Percentiles rank a stretch among this genome's conserved stretches.
These are phyloP conservation scores for Melanerpes formicivorus DNA, from an alignment of 2,113 vertebrate genomes.

Conservation along the genomic window DNA sequence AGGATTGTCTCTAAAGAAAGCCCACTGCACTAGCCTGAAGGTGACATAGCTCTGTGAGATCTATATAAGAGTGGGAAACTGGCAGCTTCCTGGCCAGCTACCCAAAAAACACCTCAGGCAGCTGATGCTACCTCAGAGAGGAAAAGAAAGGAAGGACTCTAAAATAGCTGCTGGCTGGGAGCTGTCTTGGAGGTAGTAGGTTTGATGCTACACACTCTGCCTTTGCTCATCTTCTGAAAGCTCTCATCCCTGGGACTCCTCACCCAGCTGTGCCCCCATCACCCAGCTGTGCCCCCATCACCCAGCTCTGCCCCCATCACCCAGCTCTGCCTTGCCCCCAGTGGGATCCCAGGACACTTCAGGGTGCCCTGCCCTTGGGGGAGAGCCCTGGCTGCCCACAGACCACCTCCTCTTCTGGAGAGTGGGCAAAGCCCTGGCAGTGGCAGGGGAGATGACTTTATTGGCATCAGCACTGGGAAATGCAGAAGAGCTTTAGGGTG, in stretches of 20 bases:
- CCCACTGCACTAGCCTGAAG: background rate
- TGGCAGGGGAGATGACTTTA: background rate
- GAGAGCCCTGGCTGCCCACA: background rate
- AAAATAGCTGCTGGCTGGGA: background rate
- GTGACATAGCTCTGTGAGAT: background rate
- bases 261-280: background rate
- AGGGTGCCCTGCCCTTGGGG: background rate
- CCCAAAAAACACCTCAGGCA: background rate
- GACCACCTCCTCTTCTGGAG: rapidly evolving
- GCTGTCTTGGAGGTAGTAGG: no score
- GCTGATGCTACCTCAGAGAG: background rate
- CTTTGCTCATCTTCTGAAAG: background rate
- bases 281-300: rapidly evolving
- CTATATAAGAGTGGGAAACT: background rate
- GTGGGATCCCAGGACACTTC: rapidly evolving
- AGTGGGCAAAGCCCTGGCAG: background rate
- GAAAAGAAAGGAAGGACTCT: background rate
- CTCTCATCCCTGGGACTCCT: background rate
- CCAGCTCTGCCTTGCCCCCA: rapidly evolving
- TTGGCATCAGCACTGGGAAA: background rate
- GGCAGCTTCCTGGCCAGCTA: background rate
- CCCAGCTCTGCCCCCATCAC: no score
- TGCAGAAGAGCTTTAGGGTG: background rate
- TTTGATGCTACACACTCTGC: background rate
- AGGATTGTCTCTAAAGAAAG: background rate